Base-by-base conservation (phyloP, 2,888 invertebrate genomes). In the Odontothrips loti region DNA sequence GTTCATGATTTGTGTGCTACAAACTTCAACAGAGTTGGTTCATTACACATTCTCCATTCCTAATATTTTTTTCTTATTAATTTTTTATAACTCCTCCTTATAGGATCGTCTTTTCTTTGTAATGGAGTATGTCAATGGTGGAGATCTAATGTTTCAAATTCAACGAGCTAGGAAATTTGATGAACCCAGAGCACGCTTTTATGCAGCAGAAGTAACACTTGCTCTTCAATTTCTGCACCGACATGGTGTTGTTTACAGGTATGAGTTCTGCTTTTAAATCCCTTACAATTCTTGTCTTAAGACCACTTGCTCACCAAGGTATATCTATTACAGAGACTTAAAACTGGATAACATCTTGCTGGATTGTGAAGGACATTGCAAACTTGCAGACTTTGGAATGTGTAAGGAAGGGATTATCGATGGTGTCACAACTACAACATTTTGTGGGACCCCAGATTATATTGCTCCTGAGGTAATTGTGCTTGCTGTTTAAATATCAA, bases 91-190 rank as follows among this genome's bases (percentile, higher is more conserved):
- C 27, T 75, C 1, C 23, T 78, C 80, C 82, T 84, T 84, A 80
- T 84, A 93, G 89, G 97, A 97, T 88, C 93, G 97, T 17, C 90
- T 99, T 84, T 99, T 98, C 91, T 99, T 99, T 89, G 98, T 99
- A 84, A 99, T 99, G 99, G 99, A 99, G 89, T 99, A 98, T 89
- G 98, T 99, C 81, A 97, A 98, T 89, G 99, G 99, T 84, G 99
- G 98, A 85, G 98, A 96, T 89, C 91, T 98, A 85, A 98, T 98
- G 98, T 98, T 98, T 90, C 99, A 99, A 92, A 99, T 99, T 85
- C 99, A 99, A 89, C 92, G 96, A 86, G 97, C 98, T 83, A 91
- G 98, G 83, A 98, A 98, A 89, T 99, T 99, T 89, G 98, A 99
- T 88, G 98, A 99, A 88, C 93, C 95, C 0, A 90, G 96, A 2